Percentiles rank a stretch among this genome's conserved stretches.
phyloP scores from a whole-genome alignment of 2,797 vertebrate genomes.

The Lepilemur septentrionalis region DNA sequence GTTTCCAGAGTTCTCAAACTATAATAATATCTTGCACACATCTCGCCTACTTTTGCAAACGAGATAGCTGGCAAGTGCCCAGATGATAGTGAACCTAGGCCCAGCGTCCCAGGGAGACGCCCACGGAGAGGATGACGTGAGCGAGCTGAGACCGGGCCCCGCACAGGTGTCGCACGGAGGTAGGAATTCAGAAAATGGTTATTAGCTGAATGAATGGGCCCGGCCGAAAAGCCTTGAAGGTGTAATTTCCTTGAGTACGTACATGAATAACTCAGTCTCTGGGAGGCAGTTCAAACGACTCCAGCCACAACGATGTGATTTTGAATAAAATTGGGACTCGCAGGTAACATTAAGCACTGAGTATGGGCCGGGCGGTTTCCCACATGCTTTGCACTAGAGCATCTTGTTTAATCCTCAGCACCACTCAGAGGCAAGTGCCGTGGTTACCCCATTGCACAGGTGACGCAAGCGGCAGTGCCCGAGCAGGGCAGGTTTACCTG shows the following conservation, averaged over 20 bases:
- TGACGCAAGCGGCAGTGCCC: background rate
- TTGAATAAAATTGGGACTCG: background rate
- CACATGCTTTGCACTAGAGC: background rate
- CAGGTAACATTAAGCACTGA: background rate
- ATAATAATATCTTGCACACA: background rate
- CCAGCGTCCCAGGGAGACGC: background rate
- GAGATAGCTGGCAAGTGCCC: background rate
- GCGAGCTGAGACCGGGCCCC: background rate
- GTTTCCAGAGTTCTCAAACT: background rate
- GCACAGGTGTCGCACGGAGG: background rate
- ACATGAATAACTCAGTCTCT: background rate
- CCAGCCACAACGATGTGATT: background rate
- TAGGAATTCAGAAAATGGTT: background rate
- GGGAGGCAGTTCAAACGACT: background rate
- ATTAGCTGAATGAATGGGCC: background rate
- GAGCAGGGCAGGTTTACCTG: background rate
- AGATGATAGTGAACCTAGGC: background rate
- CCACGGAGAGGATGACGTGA: too few relatives aligned
- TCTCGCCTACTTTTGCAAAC: background rate
- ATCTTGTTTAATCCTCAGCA: background rate
- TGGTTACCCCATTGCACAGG: background rate
- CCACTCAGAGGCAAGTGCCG: background rate
- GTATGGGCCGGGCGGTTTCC: background rate
- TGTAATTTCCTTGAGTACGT: slow-evolving; percentile 11
- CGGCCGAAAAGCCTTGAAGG: background rate